A percentile compares a stretch with the other conserved stretches of the same genome.
phyloP scores from a whole-genome alignment of 2,888 invertebrate genomes.

The Allolobophora icterica region DNA sequence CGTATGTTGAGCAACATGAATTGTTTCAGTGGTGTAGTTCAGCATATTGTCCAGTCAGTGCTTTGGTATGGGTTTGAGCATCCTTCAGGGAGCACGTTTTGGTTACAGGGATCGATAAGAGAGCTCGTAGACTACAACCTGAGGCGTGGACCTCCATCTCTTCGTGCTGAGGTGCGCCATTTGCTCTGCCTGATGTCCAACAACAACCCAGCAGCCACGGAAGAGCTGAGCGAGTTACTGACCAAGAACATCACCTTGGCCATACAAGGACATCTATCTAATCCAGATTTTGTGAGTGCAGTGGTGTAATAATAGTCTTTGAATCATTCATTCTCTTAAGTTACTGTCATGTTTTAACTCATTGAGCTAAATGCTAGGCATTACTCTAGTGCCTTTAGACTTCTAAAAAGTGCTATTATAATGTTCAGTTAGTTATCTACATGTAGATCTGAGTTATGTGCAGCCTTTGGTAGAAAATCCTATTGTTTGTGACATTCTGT shows the following conservation, averaged over 20 bases:
- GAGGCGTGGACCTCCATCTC: constrained; percentile 75
- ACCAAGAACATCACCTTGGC: constrained; percentile 78
- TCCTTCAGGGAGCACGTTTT: constrained; percentile 12
- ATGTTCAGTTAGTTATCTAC: not conserved
- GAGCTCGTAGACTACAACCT: constrained; percentile 89
- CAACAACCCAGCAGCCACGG: constrained; percentile 82
- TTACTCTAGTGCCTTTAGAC: too few relatives aligned
- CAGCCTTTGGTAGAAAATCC: not conserved
- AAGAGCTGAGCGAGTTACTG: constrained; percentile 81
- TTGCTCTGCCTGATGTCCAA: constrained; percentile 86
- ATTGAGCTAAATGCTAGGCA: not conserved
- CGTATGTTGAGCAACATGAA: too few relatives aligned
- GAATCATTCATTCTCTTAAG: not conserved
- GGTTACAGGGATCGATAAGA: constrained; percentile 77
- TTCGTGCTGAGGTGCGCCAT: constrained; percentile 85
- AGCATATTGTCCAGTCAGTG: not conserved
- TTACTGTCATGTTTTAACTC: not conserved
- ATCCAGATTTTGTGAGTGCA: constrained; percentile 71
- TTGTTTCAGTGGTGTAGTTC: not conserved
- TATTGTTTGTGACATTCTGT: not conserved
- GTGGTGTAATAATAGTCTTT: not conserved
- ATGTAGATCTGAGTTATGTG: not conserved
- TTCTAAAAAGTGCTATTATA: too few relatives aligned
- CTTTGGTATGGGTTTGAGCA: not conserved
- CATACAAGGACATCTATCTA: constrained; percentile 68